Evolutionary conservation across 2,888 invertebrate species (phyloP).

Genomic region (Volucella inanis): DNA sequence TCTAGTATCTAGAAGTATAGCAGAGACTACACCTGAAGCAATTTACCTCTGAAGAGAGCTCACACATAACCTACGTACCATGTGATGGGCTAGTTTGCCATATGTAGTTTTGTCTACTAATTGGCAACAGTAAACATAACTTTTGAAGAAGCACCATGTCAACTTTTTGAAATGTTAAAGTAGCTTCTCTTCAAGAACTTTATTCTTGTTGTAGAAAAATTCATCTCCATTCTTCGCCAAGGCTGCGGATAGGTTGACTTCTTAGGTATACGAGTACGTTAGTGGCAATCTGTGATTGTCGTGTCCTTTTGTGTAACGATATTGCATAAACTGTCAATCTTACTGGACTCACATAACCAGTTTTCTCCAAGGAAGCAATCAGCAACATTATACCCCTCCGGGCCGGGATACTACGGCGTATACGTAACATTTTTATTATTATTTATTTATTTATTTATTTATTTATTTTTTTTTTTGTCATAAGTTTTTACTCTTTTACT

Average conservation of each 20-base stretch:
- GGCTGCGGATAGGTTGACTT: no score
- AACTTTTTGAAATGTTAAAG: conserved; percentile 36
- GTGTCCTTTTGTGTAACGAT: conserved; percentile 45
- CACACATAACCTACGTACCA: neutral
- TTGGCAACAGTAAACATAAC: conserved; percentile 46
- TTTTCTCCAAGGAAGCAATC: conserved; percentile 46
- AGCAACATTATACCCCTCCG: conserved; percentile 19
- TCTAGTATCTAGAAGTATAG: neutral
- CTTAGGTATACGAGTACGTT: no score
- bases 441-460: no score
- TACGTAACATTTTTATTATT: conserved; percentile 62
- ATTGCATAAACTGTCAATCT: conserved; percentile 42
- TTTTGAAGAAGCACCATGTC: conserved; percentile 47
- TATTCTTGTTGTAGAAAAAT: conserved; percentile 1
- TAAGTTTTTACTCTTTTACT: no score
- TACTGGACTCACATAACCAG: conserved; percentile 3
- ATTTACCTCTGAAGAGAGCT: neutral
- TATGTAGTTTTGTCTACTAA: conserved; percentile 17
- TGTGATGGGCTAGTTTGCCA: neutral
- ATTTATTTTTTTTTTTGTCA: neutral
- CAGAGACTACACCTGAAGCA: conserved; percentile 1
- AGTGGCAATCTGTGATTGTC: conserved; percentile 32
- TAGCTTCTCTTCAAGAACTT: neutral
- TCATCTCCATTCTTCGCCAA: no score
- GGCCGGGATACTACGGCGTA: conserved; percentile 39